A percentile compares a stretch with the other conserved stretches of the same genome.
These are phyloP conservation scores for Trigoniulus corallinus DNA, from an alignment of 1,140 invertebrate genomes.

Conservation along the genomic window DNA sequence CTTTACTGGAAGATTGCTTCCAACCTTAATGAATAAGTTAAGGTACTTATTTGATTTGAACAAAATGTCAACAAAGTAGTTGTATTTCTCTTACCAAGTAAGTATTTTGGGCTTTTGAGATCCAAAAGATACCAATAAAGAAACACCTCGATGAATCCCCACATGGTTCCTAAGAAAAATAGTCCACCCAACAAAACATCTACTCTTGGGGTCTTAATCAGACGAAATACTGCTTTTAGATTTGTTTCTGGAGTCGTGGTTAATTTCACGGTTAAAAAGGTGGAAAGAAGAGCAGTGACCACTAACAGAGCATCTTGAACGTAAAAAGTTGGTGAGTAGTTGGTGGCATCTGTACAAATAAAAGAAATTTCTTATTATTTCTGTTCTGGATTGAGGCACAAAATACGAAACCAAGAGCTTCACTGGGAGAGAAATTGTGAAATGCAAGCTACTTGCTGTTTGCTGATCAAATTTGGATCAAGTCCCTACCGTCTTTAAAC, in stretches of 20 bases:
- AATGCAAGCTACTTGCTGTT: too few relatives aligned
- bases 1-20: too few relatives aligned
- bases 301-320: not conserved
- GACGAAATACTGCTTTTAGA: constrained; percentile 55
- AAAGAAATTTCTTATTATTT: too few relatives aligned
- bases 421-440: too few relatives aligned
- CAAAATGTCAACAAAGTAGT: not conserved
- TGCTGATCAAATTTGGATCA: too few relatives aligned
- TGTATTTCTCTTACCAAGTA: constrained; percentile 42
- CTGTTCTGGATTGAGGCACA: too few relatives aligned
- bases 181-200: not conserved
- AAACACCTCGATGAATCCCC: constrained; percentile 71
- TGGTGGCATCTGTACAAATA: not conserved
- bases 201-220: constrained; percentile 36
- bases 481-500: too few relatives aligned
- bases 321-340: not conserved
- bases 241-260: constrained; percentile 26
- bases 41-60: too few relatives aligned
- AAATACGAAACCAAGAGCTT: too few relatives aligned
- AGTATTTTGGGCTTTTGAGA: constrained; percentile 54
- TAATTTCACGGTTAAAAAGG: not conserved
- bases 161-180: constrained; percentile 52
- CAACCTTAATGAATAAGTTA: too few relatives aligned
- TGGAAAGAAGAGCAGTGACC: not conserved
- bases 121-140: constrained; percentile 53